Conservation (phyloP, 2,888 invertebrate genomes). For the Helleia helle region DNA sequence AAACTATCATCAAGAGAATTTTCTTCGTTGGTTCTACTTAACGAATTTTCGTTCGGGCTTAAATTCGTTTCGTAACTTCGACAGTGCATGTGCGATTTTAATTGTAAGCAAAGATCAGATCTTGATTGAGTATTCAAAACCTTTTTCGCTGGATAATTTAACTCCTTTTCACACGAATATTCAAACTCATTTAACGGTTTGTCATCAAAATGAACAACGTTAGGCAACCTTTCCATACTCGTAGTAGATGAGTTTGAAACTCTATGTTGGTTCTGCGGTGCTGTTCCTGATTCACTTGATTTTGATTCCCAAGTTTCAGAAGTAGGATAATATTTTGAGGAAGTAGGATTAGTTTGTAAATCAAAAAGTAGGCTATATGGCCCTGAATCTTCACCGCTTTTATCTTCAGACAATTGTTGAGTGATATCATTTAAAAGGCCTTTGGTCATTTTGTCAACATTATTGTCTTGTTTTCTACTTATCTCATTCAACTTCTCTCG, state of each 20-base stretch:
- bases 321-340: slow-evolving; percentile 33
- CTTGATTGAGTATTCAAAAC: slow-evolving; percentile 56
- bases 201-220: slow-evolving; percentile 59
- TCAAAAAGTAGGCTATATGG: slow-evolving; percentile 76
- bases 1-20: slow-evolving; percentile 90
- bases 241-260: slow-evolving; percentile 34
- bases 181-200: slow-evolving; percentile 64
- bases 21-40: slow-evolving; percentile 76
- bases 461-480: slow-evolving; percentile 55
- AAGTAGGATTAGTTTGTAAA: slow-evolving; percentile 52
- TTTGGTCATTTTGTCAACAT: slow-evolving; percentile 57
- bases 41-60: slow-evolving; percentile 63
- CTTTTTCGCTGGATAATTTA: slow-evolving; percentile 42
- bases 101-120: slow-evolving; percentile 59
- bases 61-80: slow-evolving; percentile 50
- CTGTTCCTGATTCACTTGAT: slow-evolving; percentile 23
- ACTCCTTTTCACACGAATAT: slow-evolving; percentile 62
- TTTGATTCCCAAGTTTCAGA: slow-evolving; percentile 32
- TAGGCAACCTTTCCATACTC: slow-evolving; percentile 53
- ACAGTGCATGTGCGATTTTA: slow-evolving; percentile 50
- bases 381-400: slow-evolving; percentile 67
- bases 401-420: slow-evolving; percentile 56
- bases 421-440: slow-evolving; percentile 58
- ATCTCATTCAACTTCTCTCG: slow-evolving; percentile 63
- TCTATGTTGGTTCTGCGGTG: slow-evolving; percentile 32